Evolutionary conservation across 2,113 vertebrate species (phyloP), one percentile per base, ranked within the genome.

Genomic region (Tachycineta bicolor): DNA sequence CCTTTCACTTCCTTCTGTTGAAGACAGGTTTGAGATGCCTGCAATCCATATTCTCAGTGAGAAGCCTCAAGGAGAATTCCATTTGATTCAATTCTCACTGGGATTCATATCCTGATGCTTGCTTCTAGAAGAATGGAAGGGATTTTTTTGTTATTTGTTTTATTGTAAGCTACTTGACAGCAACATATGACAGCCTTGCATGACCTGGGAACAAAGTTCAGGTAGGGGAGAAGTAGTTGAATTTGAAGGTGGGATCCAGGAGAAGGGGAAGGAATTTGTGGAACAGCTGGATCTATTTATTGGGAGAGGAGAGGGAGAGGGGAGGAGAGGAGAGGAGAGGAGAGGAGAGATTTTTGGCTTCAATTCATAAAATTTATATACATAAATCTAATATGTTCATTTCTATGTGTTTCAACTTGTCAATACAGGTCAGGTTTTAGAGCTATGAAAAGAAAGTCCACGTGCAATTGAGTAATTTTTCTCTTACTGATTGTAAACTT

Each of bases 31-130:
- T 70, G 47, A 87, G 43, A 49, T 46, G 31, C 29, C 12, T 18
- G 31, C 0, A 0, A 67, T 76, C 21, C 26, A 8, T 41, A 49
- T 69, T 68, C 19, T 80, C 31, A 34, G 2, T 52, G 18, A 69
- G 49, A 86, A 68, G 1, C 17, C 33, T 82, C 20, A 41, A 34
- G 20, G 5, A 10, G 17, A 63, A 46, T 78, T 82, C 22, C 78
- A 11, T 73, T 33, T n/a, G 16, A 31, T 34, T 52, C 33, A 33
- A 0, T 76, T 86, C 13, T 63, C 5, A 25, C 6, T 63, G 17
- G 43, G 28, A 87, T 68, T 60, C 18, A 60, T 39, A 60, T 3
- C 11, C 33, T 9, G 2, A 75, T 78, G 55, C 11, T 41, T 55
- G 11, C 41, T 58, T 77, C 37, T 80, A 12, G 19, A 73, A 65